Evolutionary conservation across 2,113 vertebrate genomes (phyloP).

Genomic region (Zosterops lateralis): DNA sequence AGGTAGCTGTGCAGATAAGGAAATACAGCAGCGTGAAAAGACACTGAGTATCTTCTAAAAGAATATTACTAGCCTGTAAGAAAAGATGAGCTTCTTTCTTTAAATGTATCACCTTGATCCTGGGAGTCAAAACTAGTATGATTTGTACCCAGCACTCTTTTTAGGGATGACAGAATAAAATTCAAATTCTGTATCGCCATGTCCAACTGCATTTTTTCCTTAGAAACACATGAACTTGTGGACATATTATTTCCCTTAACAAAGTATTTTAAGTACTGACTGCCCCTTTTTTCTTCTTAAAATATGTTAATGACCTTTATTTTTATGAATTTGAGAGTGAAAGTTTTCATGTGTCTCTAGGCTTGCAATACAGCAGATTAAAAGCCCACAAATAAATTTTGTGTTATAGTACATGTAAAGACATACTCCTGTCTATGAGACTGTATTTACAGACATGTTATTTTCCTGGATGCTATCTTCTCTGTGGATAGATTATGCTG

Average conservation of each 20-base stretch:
- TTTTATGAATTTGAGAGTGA: background rate
- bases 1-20: background rate
- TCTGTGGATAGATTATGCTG: background rate
- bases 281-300: background rate
- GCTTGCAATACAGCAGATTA: background rate
- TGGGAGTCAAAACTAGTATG: background rate
- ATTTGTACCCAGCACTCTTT: background rate
- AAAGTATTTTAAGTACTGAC: background rate
- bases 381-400: background rate
- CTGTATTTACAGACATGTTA: background rate
- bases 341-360: background rate
- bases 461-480: background rate
- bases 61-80: background rate
- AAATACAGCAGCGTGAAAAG: background rate
- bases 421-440: background rate
- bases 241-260: background rate
- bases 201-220: background rate
- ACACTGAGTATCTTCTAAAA: background rate
- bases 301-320: slow-evolving; percentile 8
- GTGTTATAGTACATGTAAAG: background rate
- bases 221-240: background rate
- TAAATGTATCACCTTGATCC: background rate
- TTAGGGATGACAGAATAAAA: background rate
- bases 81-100: background rate
- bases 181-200: background rate